Percentiles rank a stretch among this genome's conserved stretches.
These are phyloP conservation scores for Spermophilus dauricus DNA, from an alignment of 2,113 vertebrate genomes.

Conservation along the genomic window DNA sequence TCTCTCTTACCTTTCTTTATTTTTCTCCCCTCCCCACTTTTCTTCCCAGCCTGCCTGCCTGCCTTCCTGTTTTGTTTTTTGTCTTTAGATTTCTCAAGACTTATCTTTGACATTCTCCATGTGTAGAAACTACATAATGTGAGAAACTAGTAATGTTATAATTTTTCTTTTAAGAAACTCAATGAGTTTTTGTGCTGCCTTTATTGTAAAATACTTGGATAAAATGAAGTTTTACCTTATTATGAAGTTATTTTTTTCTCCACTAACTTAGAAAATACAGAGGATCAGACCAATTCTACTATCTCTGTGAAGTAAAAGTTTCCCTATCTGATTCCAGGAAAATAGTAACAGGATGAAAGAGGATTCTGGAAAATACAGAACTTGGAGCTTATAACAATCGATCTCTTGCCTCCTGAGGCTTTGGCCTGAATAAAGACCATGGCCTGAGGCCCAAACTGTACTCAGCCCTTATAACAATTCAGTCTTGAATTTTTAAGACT, in stretches of 20 bases:
- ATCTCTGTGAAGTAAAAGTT: constrained; percentile 29
- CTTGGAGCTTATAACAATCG: constrained; percentile 8
- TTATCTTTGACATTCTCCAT: background rate
- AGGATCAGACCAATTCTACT: background rate
- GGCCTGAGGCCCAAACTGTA: constrained; percentile 44
- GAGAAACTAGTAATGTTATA: background rate
- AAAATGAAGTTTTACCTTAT: constrained; percentile 20
- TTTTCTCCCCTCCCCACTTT: background rate
- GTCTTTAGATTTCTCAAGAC: background rate
- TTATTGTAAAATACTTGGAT: background rate
- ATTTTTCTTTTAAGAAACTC: background rate
- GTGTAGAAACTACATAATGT: background rate
- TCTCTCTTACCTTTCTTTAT: fast-evolving
- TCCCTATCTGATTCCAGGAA: constrained; percentile 41
- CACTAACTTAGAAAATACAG: background rate
- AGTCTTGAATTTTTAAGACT: constrained; percentile 70
- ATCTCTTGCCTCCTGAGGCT: background rate
- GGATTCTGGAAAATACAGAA: constrained; percentile 5
- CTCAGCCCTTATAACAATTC: constrained; percentile 59
- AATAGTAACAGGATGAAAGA: constrained; percentile 25
- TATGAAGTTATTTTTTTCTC: constrained; percentile 28
- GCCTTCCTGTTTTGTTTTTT: background rate
- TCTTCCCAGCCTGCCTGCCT: background rate
- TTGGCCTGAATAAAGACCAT: constrained; percentile 42
- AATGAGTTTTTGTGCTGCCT: background rate